These are phyloP conservation scores for Cyrtorhinus lividipennis DNA, from an alignment of 1,140 invertebrate species.

Conservation along the genomic window DNA sequence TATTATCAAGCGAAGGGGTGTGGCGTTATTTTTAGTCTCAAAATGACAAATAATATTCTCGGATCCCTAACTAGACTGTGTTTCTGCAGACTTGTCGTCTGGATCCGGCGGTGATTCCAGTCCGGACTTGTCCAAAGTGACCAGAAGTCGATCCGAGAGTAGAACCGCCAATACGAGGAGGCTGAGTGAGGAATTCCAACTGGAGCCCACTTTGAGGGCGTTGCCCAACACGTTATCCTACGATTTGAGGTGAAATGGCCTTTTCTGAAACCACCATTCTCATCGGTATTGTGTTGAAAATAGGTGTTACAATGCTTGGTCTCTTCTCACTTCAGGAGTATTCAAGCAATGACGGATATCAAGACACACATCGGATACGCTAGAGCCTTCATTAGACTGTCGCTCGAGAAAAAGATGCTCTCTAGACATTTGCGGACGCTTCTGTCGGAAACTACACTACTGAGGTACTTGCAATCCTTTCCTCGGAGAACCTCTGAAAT, in stretches of 20 bases:
- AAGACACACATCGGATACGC: slow-evolving; percentile 97
- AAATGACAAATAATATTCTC: too few species aligned
- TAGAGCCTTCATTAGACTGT: slow-evolving; percentile 87
- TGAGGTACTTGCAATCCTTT: slow-evolving; percentile 40
- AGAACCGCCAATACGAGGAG: slow-evolving; percentile 21
- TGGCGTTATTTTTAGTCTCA: too few species aligned
- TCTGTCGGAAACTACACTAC: slow-evolving; percentile 65
- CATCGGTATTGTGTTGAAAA: background rate
- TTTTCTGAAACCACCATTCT: too few species aligned
- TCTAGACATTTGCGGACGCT: slow-evolving; percentile 84
- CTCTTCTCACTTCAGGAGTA: slow-evolving; percentile 61
- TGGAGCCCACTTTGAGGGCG: slow-evolving; percentile 40
- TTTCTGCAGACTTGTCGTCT: slow-evolving; percentile 1
- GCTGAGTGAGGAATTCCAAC: slow-evolving; percentile 29
- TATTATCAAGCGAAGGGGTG: too few species aligned
- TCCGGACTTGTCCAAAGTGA: background rate
- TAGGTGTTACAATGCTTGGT: too few species aligned
- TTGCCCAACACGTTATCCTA: slow-evolving; percentile 73
- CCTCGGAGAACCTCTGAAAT: background rate
- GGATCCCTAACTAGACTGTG: too few species aligned
- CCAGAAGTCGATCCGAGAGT: slow-evolving; percentile 21
- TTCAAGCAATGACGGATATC: slow-evolving; percentile 92
- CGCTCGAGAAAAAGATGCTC: slow-evolving; percentile 94
- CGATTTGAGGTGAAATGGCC: slow-evolving; percentile 75
- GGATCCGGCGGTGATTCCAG: background rate